These are phyloP conservation scores for Panthera leo DNA, from an alignment of 2,113 vertebrate species.

Conservation along the genomic window DNA sequence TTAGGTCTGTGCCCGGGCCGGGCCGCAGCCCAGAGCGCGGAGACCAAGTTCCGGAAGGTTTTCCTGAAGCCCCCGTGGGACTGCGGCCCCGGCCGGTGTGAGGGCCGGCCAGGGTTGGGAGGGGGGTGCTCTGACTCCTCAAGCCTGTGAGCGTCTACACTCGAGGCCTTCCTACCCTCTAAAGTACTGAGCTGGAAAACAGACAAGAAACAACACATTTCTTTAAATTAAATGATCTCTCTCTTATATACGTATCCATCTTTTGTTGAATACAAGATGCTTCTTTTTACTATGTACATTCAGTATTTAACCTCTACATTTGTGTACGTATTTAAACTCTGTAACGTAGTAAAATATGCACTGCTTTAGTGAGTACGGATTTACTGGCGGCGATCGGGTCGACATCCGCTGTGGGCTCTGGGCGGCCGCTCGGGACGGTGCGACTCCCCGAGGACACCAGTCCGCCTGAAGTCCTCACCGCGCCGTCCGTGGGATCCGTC, in stretches of 20 bases:
- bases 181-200: slow-evolving; percentile 81
- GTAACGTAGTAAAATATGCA: slow-evolving; percentile 89
- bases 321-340: slow-evolving; percentile 89
- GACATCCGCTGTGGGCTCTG: slow-evolving; percentile 78
- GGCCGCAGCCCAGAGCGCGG: background rate
- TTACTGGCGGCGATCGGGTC: slow-evolving; percentile 82
- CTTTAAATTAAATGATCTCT: slow-evolving; percentile 88
- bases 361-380: slow-evolving; percentile 83
- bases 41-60: background rate
- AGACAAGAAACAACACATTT: slow-evolving; percentile 84
- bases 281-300: slow-evolving; percentile 89
- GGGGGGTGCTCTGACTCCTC: slow-evolving; percentile 41
- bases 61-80: background rate
- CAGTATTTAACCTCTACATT: slow-evolving; percentile 86
- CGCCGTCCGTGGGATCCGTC: slow-evolving; percentile 76
- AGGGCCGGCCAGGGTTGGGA: background rate
- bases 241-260: slow-evolving; percentile 89
- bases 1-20: background rate
- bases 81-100: background rate
- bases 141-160: background rate
- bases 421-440: slow-evolving; percentile 61
- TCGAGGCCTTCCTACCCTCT: slow-evolving; percentile 75
- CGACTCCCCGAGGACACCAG: slow-evolving; percentile 70
- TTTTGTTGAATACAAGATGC: slow-evolving; percentile 86
- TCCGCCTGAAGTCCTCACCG: slow-evolving; percentile 68